Base-by-base conservation (phyloP, 2,797 vertebrate genomes). In the Melanogrammus aeglefinus region DNA sequence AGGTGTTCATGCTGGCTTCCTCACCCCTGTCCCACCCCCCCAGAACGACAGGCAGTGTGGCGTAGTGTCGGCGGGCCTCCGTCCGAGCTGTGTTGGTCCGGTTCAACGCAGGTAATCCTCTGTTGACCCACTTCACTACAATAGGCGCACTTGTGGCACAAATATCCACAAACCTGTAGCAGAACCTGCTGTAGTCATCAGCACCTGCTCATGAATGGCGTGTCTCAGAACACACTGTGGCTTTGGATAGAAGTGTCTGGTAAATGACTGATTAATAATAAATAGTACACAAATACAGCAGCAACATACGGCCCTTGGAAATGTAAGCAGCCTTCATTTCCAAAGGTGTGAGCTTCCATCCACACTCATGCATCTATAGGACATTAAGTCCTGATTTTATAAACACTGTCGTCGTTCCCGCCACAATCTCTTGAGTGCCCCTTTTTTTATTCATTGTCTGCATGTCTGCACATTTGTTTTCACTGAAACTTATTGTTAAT, bases 91-190 rank as follows among this genome's bases (percentile, higher is more conserved):
- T 14, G 44, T 77, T 73, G 79, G 87, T 77, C 81, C 83, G 36
- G 80, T 78, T 74, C 57, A 7, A 74, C 75, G 69, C 6, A 75
- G 38, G 79, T 94, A 92, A 94, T 94, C 94, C 91, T 66, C 9
- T 79, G 27, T 13, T 78, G 91, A 92, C 93, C 92, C 86, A 93
- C 86, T 93, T 94, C 86, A 86, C 83, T 88, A 73, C 10, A 24
- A 13, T 31, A 72, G 29, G 21, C 31, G 8, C 69, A 33, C 69
- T 29, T 29, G 9, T 29, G 12, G 66, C 69, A 31, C 66, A n/a
- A 21, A 29, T 24, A 71, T 18, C 4, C 69, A 71, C 29, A 71
- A 2, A 71, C 69, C 27, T 9, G 13, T 6, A 7, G 47, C 57
- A 44, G 41, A 13, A 44, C 41, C 12, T 44, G 41, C 57, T 18